Evolutionary conservation across 2,113 vertebrate genomes (phyloP).

Genomic region (Cyprinodon brontotheroides): DNA sequence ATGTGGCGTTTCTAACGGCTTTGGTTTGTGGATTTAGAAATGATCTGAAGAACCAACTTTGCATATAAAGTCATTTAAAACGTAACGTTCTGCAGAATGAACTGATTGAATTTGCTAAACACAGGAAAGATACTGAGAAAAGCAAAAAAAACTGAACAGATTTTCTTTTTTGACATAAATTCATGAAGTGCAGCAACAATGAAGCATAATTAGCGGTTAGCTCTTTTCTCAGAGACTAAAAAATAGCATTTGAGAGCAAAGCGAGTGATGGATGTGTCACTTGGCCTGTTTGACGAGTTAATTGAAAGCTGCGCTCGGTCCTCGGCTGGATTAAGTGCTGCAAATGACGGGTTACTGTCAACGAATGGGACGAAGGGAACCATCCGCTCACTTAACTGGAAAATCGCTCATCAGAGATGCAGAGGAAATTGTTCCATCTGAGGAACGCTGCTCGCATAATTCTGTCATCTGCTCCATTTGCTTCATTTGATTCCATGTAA

Average conservation of each 20-base stretch:
- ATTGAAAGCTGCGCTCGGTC: slow-evolving; percentile 71
- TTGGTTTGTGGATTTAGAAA: background rate
- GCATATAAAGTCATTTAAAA: too few relatives aligned
- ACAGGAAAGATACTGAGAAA: background rate
- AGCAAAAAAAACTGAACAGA: background rate
- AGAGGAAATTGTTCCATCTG: slow-evolving; percentile 57
- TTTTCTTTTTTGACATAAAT: slow-evolving; percentile 16
- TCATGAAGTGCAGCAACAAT: background rate
- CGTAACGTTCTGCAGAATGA: background rate
- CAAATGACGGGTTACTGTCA: slow-evolving; percentile 72
- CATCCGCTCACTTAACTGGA: slow-evolving; percentile 53
- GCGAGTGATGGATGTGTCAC: slow-evolving; percentile 58
- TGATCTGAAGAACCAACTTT: background rate
- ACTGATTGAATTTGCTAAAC: background rate
- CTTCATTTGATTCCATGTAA: slow-evolving; percentile 66
- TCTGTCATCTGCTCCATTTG: slow-evolving; percentile 66
- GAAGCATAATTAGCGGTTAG: slow-evolving; percentile 39
- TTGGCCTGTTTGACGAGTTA: slow-evolving; percentile 69
- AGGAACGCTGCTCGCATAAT: slow-evolving; percentile 46
- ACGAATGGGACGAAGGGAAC: slow-evolving; percentile 49
- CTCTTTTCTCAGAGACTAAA: background rate
- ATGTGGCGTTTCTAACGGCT: background rate
- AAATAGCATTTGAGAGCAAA: slow-evolving; percentile 1
- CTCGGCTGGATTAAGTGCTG: slow-evolving; percentile 63
- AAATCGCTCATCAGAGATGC: slow-evolving; percentile 52